Conservation (phyloP, 2,888 invertebrate species). For the Zygaena filipendulae region DNA sequence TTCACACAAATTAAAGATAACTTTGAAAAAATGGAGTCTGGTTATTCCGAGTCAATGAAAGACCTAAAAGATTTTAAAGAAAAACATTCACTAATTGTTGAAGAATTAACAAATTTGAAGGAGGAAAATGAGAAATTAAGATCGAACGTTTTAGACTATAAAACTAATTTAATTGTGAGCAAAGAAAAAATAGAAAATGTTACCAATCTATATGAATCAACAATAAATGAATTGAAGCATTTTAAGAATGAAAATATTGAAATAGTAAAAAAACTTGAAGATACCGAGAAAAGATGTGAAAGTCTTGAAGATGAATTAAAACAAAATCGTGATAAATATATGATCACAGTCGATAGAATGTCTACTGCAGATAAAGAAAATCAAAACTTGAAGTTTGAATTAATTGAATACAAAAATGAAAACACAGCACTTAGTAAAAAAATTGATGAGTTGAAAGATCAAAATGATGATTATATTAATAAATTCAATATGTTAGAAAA, state of each 20-base stretch:
- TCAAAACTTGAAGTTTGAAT: slow-evolving; percentile 11
- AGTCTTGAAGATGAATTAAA: no score
- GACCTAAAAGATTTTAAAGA: slow-evolving; percentile 8
- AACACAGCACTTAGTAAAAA: slow-evolving; percentile 9
- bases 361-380: slow-evolving; percentile 15
- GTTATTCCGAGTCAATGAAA: no score
- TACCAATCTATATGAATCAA: slow-evolving; percentile 14
- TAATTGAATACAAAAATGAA: slow-evolving; percentile 13
- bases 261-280: slow-evolving; percentile 20
- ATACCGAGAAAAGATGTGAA: slow-evolving; percentile 17
- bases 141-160: slow-evolving; percentile 16
- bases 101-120: slow-evolving; percentile 14
- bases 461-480: slow-evolving; percentile 14
- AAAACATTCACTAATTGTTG: slow-evolving; percentile 1
- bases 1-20: no score
- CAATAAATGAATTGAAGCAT: slow-evolving; percentile 14
- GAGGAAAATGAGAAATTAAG: slow-evolving; percentile 25
- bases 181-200: slow-evolving; percentile 18
- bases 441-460: slow-evolving; percentile 13
- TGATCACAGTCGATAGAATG: no score
- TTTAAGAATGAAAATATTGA: slow-evolving; percentile 21
- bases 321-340: no score
- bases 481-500: slow-evolving; percentile 25
- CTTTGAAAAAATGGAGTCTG: no score
- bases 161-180: slow-evolving; percentile 15